Evolutionary conservation across 92 coral and sea anemone genomes (phyloP), one percentile per base, ranked within the genome.

Genomic region (Parazoanthus atlanticus): DNA sequence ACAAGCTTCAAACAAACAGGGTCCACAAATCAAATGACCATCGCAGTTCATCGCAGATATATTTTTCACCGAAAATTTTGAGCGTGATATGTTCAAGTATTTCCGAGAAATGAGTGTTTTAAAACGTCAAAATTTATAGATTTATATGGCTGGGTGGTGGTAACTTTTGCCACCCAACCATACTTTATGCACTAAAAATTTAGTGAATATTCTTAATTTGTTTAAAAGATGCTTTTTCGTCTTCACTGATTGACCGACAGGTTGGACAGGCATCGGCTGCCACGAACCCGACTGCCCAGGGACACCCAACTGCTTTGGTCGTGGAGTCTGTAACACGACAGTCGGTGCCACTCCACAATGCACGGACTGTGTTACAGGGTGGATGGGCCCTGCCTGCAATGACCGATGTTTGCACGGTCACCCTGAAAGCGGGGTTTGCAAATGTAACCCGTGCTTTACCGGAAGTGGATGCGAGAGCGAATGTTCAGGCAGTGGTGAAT

Each of bases 331-430:
- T 56, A 93, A 93, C 78, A 78, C 88, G 23, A 93, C 95, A 46
- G 84, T 76, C 64, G 86, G 95, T 5, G 79, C 70, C 36, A 90
- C 93, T 12, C 95, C 95, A 38, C 88, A 85, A 41, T 93, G 93
- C 78, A 93, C 95, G 36, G 82, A 81, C 86, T 93, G 95, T 74
- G 47, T 19, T 1, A 40, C 65, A 25, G 95, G 95, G 33, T 93
- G 95, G 95, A 90, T 88, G 91, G 95, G 95, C 3, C 93, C 95
- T 15, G 95, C 91, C 52, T 93, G 95, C 41, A 93, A 93, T 86
- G 89, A 90, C 74, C 95, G 85, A 31, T 93, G 95, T 76, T 43
- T 88, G 25, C 85, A 93, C 47, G 95, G 95, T 21, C 88, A 67
- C 26, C 90, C 93, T 23, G 91, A 69, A 74, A 56, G 78, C 65